A percentile compares a stretch with the other conserved stretches of the same genome.
These are phyloP conservation scores for Stigmatopora nigra DNA, from an alignment of 2,113 vertebrate species.

Conservation along the genomic window DNA sequence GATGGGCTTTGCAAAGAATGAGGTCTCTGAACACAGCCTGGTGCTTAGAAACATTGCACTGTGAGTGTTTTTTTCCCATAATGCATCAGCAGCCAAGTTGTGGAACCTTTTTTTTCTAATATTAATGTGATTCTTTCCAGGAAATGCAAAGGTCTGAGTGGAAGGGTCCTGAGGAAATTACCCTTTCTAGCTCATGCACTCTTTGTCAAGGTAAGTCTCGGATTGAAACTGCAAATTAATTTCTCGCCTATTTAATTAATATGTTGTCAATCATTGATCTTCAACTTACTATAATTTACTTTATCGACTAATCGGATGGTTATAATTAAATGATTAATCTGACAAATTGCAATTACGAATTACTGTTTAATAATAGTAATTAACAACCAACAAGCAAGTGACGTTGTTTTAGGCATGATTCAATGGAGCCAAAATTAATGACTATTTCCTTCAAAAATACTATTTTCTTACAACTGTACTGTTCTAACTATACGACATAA, in stretches of 20 bases:
- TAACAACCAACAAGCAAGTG: too few species aligned
- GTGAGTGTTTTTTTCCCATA: slow-evolving; percentile 63
- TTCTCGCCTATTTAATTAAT: background rate
- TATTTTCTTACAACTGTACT: too few species aligned
- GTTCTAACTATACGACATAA: too few species aligned
- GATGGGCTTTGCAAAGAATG: slow-evolving; percentile 82
- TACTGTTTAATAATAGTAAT: too few species aligned
- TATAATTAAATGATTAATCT: too few species aligned
- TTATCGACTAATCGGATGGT: too few species aligned
- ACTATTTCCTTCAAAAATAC: too few species aligned
- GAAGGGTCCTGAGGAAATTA: slow-evolving; percentile 84
- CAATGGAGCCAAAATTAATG: too few species aligned
- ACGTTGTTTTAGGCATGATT: too few species aligned
- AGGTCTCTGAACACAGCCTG: slow-evolving; percentile 84
- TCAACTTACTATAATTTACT: too few species aligned
- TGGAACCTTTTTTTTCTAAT: background rate
- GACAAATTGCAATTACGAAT: too few species aligned
- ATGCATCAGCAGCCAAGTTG: slow-evolving; percentile 3
- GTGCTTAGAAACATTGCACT: slow-evolving; percentile 78
- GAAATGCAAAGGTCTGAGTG: slow-evolving; percentile 90
- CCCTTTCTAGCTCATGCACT: slow-evolving; percentile 94
- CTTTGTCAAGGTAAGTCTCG: slow-evolving; percentile 78
- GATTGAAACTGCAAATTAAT: background rate
- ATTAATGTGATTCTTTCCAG: slow-evolving; percentile 56
- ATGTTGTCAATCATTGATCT: too few species aligned